Evolutionary conservation across 2,888 invertebrate species (phyloP).

Genomic region (Scaptodrosophila latifasciaeformis): DNA sequence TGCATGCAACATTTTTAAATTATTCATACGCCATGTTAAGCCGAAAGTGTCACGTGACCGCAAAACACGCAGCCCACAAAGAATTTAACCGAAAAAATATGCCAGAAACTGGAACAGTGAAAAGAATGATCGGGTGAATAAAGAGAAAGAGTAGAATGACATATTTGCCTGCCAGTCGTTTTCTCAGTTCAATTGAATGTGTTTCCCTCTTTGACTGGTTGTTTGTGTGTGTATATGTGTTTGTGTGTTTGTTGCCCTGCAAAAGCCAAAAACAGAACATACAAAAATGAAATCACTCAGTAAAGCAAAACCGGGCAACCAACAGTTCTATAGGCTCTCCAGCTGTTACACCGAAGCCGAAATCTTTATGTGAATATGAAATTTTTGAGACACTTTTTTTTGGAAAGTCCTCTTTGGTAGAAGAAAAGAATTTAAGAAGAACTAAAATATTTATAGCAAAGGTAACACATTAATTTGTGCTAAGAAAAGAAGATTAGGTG

Average conservation of each 20-base stretch:
- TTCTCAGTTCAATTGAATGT: too few relatives aligned
- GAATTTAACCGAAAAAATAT: background rate
- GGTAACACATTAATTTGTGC: too few relatives aligned
- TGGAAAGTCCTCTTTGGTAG: too few relatives aligned
- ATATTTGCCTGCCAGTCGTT: background rate
- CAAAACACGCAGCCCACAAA: conserved; percentile 1
- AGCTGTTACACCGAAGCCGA: too few relatives aligned
- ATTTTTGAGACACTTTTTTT: too few relatives aligned
- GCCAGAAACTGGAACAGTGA: background rate
- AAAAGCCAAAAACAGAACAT: background rate
- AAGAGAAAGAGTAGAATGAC: background rate
- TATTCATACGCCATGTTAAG: conserved; percentile 5
- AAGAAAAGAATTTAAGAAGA: too few relatives aligned
- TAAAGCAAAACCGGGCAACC: too few relatives aligned
- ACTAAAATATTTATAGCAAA: too few relatives aligned
- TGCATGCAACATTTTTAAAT: too few relatives aligned
- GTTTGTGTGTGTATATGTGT: background rate
- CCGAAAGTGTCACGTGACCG: background rate
- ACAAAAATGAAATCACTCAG: background rate
- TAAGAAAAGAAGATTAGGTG: too few relatives aligned
- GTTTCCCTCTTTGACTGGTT: background rate
- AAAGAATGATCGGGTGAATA: background rate
- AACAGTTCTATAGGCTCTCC: too few relatives aligned
- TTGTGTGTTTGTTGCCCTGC: background rate
- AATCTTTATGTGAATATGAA: too few relatives aligned